Evolutionary conservation across 30 jellyfish, hydroid and myxozoan species (phyloP).

Genomic region (Pseudorhiza aurosa): DNA sequence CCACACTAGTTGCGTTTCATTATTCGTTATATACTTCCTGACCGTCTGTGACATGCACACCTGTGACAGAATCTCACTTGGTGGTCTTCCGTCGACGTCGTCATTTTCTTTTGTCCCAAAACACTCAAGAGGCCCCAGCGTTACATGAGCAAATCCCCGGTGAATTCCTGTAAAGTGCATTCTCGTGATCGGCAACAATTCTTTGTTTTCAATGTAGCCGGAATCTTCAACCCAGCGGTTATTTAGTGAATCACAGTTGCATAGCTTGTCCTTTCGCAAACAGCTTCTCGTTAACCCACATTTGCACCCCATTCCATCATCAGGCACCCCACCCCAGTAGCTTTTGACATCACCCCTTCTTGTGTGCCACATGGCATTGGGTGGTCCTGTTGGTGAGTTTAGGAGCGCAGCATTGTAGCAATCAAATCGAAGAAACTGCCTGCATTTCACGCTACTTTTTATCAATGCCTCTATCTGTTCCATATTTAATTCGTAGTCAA

Average conservation of each 20-base stretch:
- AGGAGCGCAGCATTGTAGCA: conserved; percentile 77
- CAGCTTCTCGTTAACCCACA: conserved; percentile 89
- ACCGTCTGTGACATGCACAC: conserved; percentile 67
- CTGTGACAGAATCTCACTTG: conserved; percentile 46
- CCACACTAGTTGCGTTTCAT: conserved; percentile 66
- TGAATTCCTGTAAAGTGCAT: conserved; percentile 72
- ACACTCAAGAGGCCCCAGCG: conserved; percentile 92
- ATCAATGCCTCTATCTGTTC: conserved; percentile 78
- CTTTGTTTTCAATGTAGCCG: conserved; percentile 82
- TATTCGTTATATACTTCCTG: conserved; percentile 58
- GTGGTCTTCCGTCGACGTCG: conserved; percentile 43
- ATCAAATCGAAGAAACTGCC: conserved; percentile 70
- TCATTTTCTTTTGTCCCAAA: conserved; percentile 62
- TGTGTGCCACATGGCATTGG: conserved; percentile 83
- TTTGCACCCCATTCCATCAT: conserved; percentile 81
- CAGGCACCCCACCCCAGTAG: conserved; percentile 96
- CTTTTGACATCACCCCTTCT: conserved; percentile 59
- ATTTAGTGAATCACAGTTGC: conserved; percentile 88
- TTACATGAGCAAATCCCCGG: conserved; percentile 60
- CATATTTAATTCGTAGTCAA: conserved; percentile 69
- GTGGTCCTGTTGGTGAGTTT: conserved; percentile 86
- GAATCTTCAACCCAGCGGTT: conserved; percentile 81
- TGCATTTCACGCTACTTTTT: conserved; percentile 61
- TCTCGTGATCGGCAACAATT: conserved; percentile 72
- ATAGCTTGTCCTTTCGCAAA: conserved; percentile 53